Base-by-base conservation (phyloP, 2,888 invertebrate genomes). In the Thera britannica region DNA sequence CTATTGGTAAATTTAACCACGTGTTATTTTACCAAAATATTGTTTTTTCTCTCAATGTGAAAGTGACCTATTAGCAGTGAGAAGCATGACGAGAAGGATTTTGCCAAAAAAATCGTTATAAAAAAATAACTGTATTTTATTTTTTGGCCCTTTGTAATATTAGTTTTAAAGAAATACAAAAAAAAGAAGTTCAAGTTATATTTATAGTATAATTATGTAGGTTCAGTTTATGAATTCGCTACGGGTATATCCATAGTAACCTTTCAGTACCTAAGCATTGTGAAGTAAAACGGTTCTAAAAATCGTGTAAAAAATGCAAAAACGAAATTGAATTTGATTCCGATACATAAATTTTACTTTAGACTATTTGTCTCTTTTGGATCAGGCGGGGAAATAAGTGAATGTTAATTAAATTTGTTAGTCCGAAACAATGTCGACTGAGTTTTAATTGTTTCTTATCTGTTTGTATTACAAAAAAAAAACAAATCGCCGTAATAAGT, bases 301-400 rank as follows among this genome's bases (percentile, higher is more conserved):
- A 90, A 88, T 89, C 89, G 87, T 88, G 87, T 88, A 90, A 90
- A 92, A 92, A 92, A 90, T 92, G 88, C 90, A 90, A 91, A 92
- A 87, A 84, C 92, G 87, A 92, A 91, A 92, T 92, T 90, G 91
- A 92, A 92, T 93, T 91, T 92, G 91, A 92, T 92, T 93, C 92
- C 92, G 89, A 92, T 91, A 93, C 92, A 93, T 93, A 92, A 93
- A 93, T 93, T 93, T 92, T 88, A 92, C 92, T 93, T 62, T 90
- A 92, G 90, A 87, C 90, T 88, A 90, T 92, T 93, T 89, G 92
- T 93, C 91, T 92, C 87, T 80, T 84, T 87, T 75, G 90, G 91
- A 91, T 92, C 91, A 91, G 89, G 88, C 87, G 81, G 84, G 86
- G 83, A 86, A 90, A 90, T 90, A 89, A 89, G 86, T 83, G 85